Conservation (phyloP, 1,140 invertebrate genomes). For the Sycophaga agraensis region DNA sequence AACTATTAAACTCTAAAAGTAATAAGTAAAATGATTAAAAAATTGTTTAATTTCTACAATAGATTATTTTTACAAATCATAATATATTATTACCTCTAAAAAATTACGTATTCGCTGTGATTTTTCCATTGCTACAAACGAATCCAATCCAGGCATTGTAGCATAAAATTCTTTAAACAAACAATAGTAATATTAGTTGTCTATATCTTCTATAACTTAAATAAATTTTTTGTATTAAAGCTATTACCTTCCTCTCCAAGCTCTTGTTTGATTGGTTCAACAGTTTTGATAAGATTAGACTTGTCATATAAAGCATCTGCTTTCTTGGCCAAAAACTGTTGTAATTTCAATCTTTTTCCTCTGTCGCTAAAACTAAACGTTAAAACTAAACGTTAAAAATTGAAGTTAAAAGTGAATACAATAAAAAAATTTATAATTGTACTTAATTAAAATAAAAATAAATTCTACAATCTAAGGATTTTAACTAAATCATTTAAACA, state of each 20-base stretch:
- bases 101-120: constrained; percentile 73
- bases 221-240: not conserved
- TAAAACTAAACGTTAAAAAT: too few relatives aligned
- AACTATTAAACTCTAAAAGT: constrained; percentile 72
- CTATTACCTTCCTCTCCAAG: constrained; percentile 53
- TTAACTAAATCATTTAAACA: too few relatives aligned
- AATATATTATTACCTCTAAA: constrained; percentile 66
- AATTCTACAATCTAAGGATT: too few relatives aligned
- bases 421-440: too few relatives aligned
- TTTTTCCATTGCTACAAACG: constrained; percentile 73
- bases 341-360: constrained; percentile 77
- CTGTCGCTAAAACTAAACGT: constrained; percentile 73
- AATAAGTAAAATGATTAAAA: too few relatives aligned
- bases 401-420: too few relatives aligned
- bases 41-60: not conserved
- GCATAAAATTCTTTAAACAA: constrained; percentile 73
- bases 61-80: not conserved
- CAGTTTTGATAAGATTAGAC: constrained; percentile 58
- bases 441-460: too few relatives aligned
- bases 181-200: constrained; percentile 12
- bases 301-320: constrained; percentile 69
- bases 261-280: constrained; percentile 46
- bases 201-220: not conserved
- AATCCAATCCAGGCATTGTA: constrained; percentile 82
- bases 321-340: constrained; percentile 81